A percentile compares a stretch with the other conserved stretches of the same genome.
Evolutionary conservation across 2,888 invertebrate species (phyloP).

Genomic region (Notodonta dromedarius): DNA sequence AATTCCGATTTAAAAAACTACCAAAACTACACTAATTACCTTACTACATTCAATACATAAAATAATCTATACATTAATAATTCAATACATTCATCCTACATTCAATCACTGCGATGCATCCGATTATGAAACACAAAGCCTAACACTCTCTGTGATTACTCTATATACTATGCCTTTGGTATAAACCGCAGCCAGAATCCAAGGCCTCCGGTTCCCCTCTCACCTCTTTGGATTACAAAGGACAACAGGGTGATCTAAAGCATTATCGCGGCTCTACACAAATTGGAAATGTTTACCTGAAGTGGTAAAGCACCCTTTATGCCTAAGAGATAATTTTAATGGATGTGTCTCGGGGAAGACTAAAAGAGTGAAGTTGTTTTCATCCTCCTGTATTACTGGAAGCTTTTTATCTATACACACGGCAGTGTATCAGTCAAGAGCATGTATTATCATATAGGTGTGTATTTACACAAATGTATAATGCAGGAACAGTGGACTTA

Average conservation of each 20-base stretch:
- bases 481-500: too few relatives aligned
- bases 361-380: background rate
- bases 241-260: constrained; percentile 62
- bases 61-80: too few relatives aligned
- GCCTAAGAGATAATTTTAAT: constrained; percentile 41
- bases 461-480: too few relatives aligned
- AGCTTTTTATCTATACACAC: too few relatives aligned
- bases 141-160: constrained; percentile 52
- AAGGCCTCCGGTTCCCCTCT: constrained; percentile 49
- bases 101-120: constrained; percentile 56
- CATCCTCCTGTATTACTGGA: too few relatives aligned
- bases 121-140: constrained; percentile 63
- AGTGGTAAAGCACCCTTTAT: constrained; percentile 63
- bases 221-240: constrained; percentile 57
- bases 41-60: too few relatives aligned
- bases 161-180: constrained; percentile 50
- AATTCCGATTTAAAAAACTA: too few relatives aligned
- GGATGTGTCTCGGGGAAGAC: constrained; percentile 34
- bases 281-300: constrained; percentile 71
- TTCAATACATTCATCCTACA: too few relatives aligned
- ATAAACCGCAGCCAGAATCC: constrained; percentile 44
- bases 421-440: too few relatives aligned
- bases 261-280: constrained; percentile 56
- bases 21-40: too few relatives aligned
- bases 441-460: too few relatives aligned